Conservation (phyloP, 2,113 vertebrate genomes). For the Sus scrofa region T2T-Sscrofa CM000814.6:64686001-64686500, state of each 20-base stretch:
- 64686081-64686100: neutral
- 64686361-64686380: neutral
- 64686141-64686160: neutral
- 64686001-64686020: neutral
- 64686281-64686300: neutral
- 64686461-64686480: neutral
- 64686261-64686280: neutral
- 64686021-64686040: fast-evolving
- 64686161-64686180: neutral
- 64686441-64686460: neutral
- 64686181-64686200: neutral
- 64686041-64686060: neutral
- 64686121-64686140: neutral
- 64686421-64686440: neutral
- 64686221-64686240: neutral
- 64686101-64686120: neutral
- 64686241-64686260: neutral
- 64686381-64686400: neutral
- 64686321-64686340: neutral
- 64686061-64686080: neutral
- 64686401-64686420: neutral
- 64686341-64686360: neutral
- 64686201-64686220: fast-evolving
- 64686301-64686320: neutral
- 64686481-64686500: neutral